These are phyloP conservation scores for Neostethus bicornis DNA, from an alignment of 2,797 vertebrate species.

Conservation along the genomic window DNA sequence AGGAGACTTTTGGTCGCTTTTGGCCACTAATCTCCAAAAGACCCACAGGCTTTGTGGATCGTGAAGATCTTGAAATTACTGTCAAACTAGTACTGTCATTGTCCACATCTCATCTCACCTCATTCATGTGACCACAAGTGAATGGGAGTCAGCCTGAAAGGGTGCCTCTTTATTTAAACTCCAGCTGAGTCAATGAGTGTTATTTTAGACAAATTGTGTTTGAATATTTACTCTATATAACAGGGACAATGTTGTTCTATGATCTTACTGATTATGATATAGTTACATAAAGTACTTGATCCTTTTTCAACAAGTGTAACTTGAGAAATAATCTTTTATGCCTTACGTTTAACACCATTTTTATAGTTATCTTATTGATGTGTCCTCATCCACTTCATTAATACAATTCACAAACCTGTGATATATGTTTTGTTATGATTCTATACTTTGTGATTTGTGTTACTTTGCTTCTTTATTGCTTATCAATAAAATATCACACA, in stretches of 20 bases:
- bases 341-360: conserved; percentile 68
- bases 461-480: conserved; percentile 70
- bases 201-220: conserved; percentile 68
- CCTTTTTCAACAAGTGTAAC: conserved; percentile 72
- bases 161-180: conserved; percentile 61
- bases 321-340: conserved; percentile 71
- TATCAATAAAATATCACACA: conserved; percentile 74
- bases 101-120: conserved; percentile 72
- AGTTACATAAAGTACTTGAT: conserved; percentile 74
- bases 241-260: conserved; percentile 66
- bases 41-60: conserved; percentile 40
- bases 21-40: conserved; percentile 35
- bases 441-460: conserved; percentile 73
- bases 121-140: conserved; percentile 53
- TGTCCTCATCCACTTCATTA: conserved; percentile 70
- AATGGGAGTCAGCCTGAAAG: conserved; percentile 63
- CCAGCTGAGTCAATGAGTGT: conserved; percentile 63
- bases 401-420: conserved; percentile 75
- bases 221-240: conserved; percentile 72
- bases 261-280: conserved; percentile 72
- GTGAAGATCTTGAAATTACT: conserved; percentile 61
- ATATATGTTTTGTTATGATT: conserved; percentile 75
- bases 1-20: conserved; percentile 32
- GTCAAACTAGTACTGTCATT: conserved; percentile 61
- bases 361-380: conserved; percentile 69